A percentile compares a stretch with the other conserved stretches of the same genome.
Conservation (phyloP, 2,888 invertebrate species). For the Thecocarcelia acutangulata region DNA sequence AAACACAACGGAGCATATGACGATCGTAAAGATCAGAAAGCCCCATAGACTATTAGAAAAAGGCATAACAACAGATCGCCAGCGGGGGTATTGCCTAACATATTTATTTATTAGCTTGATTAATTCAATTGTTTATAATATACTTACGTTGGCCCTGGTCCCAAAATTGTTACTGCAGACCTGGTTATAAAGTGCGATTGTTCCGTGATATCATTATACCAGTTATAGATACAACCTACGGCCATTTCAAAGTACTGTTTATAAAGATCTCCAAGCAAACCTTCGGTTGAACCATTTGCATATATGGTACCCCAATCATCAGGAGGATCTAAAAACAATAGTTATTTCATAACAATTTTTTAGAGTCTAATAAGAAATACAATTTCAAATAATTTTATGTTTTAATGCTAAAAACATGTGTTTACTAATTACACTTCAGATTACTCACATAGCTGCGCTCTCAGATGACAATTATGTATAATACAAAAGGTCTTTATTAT, state of each 20-base stretch:
- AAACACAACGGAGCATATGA: constrained; percentile 73
- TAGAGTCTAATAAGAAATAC: not conserved
- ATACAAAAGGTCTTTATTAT: constrained; percentile 77
- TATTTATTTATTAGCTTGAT: not conserved
- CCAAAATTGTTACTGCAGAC: constrained; percentile 78
- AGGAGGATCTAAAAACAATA: constrained; percentile 74
- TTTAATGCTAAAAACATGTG: too few relatives aligned
- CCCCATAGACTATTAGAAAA: constrained; percentile 75
- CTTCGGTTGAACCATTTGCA: constrained; percentile 77
- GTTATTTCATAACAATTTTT: not conserved
- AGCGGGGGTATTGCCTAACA: constrained; percentile 75
- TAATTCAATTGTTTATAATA: not conserved
- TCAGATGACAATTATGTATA: constrained; percentile 77
- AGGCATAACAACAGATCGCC: constrained; percentile 77
- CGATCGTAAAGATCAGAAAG: constrained; percentile 72
- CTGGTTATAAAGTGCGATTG: constrained; percentile 77
- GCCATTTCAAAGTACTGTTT: constrained; percentile 77
- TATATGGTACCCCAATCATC: constrained; percentile 79
- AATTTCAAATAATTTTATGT: too few relatives aligned
- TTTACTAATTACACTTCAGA: too few relatives aligned
- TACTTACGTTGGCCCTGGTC: constrained; percentile 78
- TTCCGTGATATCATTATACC: constrained; percentile 79
- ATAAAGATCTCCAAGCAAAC: constrained; percentile 79
- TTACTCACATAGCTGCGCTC: constrained; percentile 77
- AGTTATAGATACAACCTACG: constrained; percentile 80